Evolutionary conservation across 2,888 invertebrate genomes (phyloP), one percentile per base, ranked within the genome.

Genomic region (Falcaria lacertinaria): DNA sequence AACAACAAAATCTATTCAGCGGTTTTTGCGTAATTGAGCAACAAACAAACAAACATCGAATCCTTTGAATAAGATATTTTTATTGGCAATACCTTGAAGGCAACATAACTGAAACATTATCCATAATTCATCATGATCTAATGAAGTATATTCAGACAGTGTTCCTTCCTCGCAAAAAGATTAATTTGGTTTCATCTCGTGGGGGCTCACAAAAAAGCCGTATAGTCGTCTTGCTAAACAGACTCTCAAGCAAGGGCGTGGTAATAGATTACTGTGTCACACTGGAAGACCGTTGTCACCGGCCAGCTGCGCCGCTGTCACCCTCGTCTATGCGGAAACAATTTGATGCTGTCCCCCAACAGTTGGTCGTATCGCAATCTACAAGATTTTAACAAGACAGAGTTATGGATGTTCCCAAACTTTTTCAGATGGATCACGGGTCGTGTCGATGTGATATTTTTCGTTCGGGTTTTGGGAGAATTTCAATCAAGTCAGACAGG

Each of bases 191-290:
- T 11, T 22, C 19, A 22, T 22, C 8, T 37, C 37, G 11, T 15
- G 11, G 19, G 35, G 37, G 19, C 25, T 13, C 34, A n/a, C 15
- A 15, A 19, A 34, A 28, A 15, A 32, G 15, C 15, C 28, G 25
- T 25, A 28, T 19, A 15, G 15, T 28, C 33, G 33, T 41, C 34
- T 41, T 40, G 39, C 42, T 43, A 38, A 15, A 38, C 11, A 25
- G 36, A 36, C 22, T 41, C 25, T 15, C 17, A 42, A 16, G 37
- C 34, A n/a, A 34, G 46, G 52, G 60, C 60, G 66, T 58, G 58
- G 71, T 78, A 78, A 78, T 78, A 78, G 76, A 80, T 80, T 74
- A 80, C 74, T 57, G 65, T 73, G 76, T 77, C 79, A 75, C 60
- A 63, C 64, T 44, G 34, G 54, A 50, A 63, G 72, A 74, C 80